phyloP scores from a whole-genome alignment of 2,888 invertebrate genomes.

The Ditula angustiorana region DNA sequence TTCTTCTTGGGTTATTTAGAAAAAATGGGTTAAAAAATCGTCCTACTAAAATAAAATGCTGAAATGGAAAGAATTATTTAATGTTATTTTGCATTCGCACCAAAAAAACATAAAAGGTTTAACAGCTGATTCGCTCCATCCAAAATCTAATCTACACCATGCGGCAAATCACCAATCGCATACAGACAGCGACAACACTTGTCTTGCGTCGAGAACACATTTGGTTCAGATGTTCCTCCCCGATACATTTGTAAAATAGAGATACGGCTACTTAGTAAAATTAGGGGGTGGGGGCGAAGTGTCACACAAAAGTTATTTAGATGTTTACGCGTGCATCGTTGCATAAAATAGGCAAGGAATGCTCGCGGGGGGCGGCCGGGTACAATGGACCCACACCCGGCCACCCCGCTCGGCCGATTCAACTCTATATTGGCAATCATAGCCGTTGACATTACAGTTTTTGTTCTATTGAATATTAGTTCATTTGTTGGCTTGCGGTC shows the following conservation, averaged over 20 bases:
- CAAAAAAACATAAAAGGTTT: constrained; percentile 8
- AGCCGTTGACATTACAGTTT: constrained; percentile 49
- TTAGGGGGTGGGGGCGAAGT: constrained; percentile 81
- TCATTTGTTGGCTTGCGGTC: constrained; percentile 14
- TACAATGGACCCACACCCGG: constrained; percentile 78
- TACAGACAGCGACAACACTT: constrained; percentile 35
- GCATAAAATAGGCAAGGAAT: constrained; percentile 85
- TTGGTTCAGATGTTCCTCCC: constrained; percentile 72
- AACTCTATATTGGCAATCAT: constrained; percentile 67
- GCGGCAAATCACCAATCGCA: constrained; percentile 29
- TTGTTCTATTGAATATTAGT: constrained; percentile 29
- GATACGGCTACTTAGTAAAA: constrained; percentile 84
- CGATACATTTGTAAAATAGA: constrained; percentile 72
- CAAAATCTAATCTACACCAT: constrained; percentile 41
- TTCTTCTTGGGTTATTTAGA: no score
- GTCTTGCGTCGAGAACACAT: constrained; percentile 62
- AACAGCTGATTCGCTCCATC: constrained; percentile 13
- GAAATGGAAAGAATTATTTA: no score
- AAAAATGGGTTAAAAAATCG: no score
- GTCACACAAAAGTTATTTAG: constrained; percentile 85
- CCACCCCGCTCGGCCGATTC: constrained; percentile 74
- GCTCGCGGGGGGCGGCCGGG: constrained; percentile 76
- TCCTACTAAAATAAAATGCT: no score
- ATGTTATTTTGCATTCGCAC: no score
- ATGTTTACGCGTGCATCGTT: constrained; percentile 85